Evolutionary conservation across 2,888 invertebrate genomes (phyloP).

Genomic region (Xestobium rufovillosum): DNA sequence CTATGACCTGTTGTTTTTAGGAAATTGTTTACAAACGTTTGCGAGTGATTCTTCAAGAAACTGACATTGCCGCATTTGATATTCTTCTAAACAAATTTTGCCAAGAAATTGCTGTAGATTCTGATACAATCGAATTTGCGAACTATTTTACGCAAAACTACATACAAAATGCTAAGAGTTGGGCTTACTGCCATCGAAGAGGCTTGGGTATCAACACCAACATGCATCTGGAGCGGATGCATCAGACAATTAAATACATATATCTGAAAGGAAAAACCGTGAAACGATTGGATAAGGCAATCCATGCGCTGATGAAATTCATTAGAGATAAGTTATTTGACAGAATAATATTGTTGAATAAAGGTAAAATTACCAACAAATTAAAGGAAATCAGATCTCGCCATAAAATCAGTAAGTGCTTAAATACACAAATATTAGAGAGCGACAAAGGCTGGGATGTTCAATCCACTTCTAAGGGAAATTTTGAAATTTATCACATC

Average conservation of each 20-base stretch:
- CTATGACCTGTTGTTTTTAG: constrained; percentile 5
- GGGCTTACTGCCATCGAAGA: not conserved
- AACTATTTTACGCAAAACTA: not conserved
- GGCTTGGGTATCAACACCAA: not conserved
- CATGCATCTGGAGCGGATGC: constrained; percentile 6
- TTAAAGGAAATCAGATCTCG: constrained; percentile 6
- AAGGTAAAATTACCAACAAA: not conserved
- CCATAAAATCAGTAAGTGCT: constrained; percentile 13
- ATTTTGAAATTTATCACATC: constrained; percentile 8
- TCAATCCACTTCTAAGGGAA: constrained; percentile 7
- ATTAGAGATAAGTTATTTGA: constrained; percentile 2
- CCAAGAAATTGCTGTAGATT: not conserved
- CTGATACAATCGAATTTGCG: not conserved
- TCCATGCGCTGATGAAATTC: not conserved
- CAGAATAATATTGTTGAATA: not conserved
- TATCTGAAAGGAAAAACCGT: constrained; percentile 1
- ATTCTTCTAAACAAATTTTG: constrained; percentile 5
- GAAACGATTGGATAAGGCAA: not conserved
- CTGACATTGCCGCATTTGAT: constrained; percentile 6
- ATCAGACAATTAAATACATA: not conserved
- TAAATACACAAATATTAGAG: constrained; percentile 7
- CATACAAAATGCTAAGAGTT: not conserved
- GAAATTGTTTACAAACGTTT: constrained; percentile 17
- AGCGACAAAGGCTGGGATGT: constrained; percentile 12
- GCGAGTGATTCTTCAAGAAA: constrained; percentile 11